Evolutionary conservation across 2,888 invertebrate species (phyloP).

Genomic region (Caenorhabditis plicata): DNA sequence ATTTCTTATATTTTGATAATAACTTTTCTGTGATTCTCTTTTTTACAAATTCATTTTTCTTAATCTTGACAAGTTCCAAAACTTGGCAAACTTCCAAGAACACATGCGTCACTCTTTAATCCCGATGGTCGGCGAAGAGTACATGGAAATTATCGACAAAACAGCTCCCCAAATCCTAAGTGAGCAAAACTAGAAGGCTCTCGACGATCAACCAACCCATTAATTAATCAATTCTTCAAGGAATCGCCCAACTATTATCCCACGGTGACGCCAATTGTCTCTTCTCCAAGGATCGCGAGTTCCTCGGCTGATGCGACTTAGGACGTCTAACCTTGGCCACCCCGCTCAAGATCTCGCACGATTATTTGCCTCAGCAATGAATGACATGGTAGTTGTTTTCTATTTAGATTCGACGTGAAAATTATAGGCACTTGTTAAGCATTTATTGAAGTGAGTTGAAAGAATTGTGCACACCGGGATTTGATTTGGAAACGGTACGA

Average conservation of each 20-base stretch:
- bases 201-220: slow-evolving; percentile 2
- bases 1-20: too few relatives aligned
- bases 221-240: neutral
- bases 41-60: too few relatives aligned
- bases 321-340: slow-evolving; percentile 22
- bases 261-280: slow-evolving; percentile 23
- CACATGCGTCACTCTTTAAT: too few relatives aligned
- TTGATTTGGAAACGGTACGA: slow-evolving; percentile 15
- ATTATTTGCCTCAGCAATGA: slow-evolving; percentile 16
- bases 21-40: too few relatives aligned
- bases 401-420: slow-evolving; percentile 17
- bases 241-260: slow-evolving; percentile 9
- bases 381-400: slow-evolving; percentile 8
- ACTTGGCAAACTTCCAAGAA: too few relatives aligned
- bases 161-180: neutral
- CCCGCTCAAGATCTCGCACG: slow-evolving; percentile 22
- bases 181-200: neutral
- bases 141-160: neutral
- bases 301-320: slow-evolving; percentile 13
- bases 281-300: slow-evolving; percentile 3
- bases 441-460: slow-evolving; percentile 15
- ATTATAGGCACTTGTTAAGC: slow-evolving; percentile 7
- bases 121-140: too few relatives aligned
- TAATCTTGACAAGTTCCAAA: too few relatives aligned
- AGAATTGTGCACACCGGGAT: slow-evolving; percentile 4